A percentile compares a stretch with the other conserved stretches of the same genome.
These are phyloP conservation scores for Lagocephalus sceleratus DNA, from an alignment of 2,797 vertebrate species.

Conservation along the genomic window DNA sequence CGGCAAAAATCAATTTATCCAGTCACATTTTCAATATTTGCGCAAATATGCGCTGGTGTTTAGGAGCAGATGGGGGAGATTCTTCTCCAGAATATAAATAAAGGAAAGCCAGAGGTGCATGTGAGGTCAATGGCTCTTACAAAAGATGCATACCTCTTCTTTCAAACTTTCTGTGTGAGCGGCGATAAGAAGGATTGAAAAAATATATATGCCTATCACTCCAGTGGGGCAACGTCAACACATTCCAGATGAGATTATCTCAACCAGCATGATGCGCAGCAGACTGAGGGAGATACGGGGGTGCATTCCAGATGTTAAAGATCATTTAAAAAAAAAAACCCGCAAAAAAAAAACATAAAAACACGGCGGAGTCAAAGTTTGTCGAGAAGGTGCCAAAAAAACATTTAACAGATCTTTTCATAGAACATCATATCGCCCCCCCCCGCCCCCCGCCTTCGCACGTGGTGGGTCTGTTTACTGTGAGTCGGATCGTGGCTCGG, in stretches of 20 bases:
- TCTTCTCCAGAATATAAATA: not conserved
- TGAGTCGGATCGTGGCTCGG: constrained; percentile 27
- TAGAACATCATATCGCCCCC: too few relatives aligned
- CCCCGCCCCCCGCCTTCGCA: too few relatives aligned
- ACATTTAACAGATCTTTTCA: constrained; percentile 23
- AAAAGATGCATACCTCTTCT: constrained; percentile 1
- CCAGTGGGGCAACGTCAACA: constrained; percentile 16
- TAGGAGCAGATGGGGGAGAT: not conserved
- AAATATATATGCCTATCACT: not conserved
- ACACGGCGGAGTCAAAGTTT: constrained; percentile 14
- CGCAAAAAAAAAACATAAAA: too few relatives aligned
- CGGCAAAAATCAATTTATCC: not conserved
- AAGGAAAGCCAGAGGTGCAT: not conserved
- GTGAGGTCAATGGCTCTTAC: not conserved
- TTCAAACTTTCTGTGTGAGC: not conserved
- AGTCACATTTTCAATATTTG: not conserved
- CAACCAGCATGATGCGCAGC: constrained; percentile 24
- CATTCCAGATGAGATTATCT: constrained; percentile 31
- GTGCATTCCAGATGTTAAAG: constrained; percentile 37
- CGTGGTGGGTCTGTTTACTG: constrained; percentile 22
- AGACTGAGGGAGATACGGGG: constrained; percentile 25
- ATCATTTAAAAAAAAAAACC: constrained; percentile 15
- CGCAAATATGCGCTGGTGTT: not conserved
- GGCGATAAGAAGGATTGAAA: constrained; percentile 4
- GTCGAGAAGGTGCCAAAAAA: constrained; percentile 17